phyloP scores from a whole-genome alignment of 2,888 invertebrate species.

The Caenorhabditis becei region DNA sequence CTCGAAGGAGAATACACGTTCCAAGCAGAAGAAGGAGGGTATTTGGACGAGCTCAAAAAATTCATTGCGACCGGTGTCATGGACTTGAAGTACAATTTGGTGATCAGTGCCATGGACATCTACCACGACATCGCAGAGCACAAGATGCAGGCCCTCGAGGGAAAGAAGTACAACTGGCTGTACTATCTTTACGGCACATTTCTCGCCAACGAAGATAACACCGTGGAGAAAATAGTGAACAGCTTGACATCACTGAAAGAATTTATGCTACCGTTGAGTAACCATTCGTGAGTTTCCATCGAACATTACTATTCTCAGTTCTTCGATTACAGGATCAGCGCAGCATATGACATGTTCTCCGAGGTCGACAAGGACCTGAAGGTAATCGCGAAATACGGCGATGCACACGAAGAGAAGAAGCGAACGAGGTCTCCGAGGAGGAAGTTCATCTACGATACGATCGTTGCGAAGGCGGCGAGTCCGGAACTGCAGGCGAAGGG shows the following conservation, averaged over 20 bases:
- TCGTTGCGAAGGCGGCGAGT: neutral
- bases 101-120: constrained; percentile 21
- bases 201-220: neutral
- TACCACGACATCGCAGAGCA: constrained; percentile 7
- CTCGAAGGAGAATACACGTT: neutral
- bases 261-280: neutral
- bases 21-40: neutral
- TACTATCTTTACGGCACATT: neutral
- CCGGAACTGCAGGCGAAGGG: neutral
- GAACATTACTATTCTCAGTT: neutral
- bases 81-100: constrained; percentile 11
- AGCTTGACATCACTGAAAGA: neutral
- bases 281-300: neutral
- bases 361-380: neutral
- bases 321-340: neutral
- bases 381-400: neutral
- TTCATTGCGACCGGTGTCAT: constrained; percentile 27
- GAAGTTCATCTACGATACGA: neutral
- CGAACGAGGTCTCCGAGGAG: neutral
- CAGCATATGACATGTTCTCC: neutral
- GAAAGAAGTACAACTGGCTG: neutral
- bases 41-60: neutral
- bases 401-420: neutral
- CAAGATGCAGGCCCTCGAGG: neutral
- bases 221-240: neutral